A percentile compares a stretch with the other conserved stretches of the same genome.
Evolutionary conservation across 2,888 invertebrate species (phyloP).

Genomic region (Cryptosula pallasiana): DNA sequence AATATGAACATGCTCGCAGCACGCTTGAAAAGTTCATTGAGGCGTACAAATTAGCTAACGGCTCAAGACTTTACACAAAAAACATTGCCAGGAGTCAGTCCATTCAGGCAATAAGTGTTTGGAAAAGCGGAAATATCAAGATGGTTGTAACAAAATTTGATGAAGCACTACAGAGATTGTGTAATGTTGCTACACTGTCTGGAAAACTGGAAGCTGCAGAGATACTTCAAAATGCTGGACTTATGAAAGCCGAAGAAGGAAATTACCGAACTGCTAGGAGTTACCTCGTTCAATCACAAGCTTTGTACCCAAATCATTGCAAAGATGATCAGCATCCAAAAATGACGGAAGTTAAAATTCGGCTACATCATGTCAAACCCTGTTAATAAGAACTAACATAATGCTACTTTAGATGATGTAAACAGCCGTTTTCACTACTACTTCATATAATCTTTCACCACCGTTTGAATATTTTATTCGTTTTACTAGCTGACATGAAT

Average conservation of each 20-base stretch:
- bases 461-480: too few relatives aligned
- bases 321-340: not conserved
- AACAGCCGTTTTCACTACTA: too few relatives aligned
- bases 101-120: not conserved
- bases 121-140: slow-evolving; percentile 4
- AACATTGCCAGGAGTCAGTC: not conserved
- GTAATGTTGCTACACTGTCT: not conserved
- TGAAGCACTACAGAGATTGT: not conserved
- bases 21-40: not conserved
- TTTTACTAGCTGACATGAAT: too few relatives aligned
- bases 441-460: too few relatives aligned
- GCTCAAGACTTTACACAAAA: too few relatives aligned
- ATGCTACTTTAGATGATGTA: too few relatives aligned
- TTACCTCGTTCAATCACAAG: not conserved
- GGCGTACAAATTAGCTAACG: not conserved
- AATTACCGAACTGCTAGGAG: not conserved
- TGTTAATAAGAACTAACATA: too few relatives aligned
- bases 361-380: not conserved
- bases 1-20: not conserved
- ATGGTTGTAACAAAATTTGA: not conserved
- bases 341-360: not conserved
- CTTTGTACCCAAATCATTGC: not conserved
- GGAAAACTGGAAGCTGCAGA: not conserved
- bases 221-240: not conserved
- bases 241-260: not conserved